These are phyloP conservation scores for Nineta flava DNA, from an alignment of 2,888 invertebrate genomes.

Conservation along the genomic window DNA sequence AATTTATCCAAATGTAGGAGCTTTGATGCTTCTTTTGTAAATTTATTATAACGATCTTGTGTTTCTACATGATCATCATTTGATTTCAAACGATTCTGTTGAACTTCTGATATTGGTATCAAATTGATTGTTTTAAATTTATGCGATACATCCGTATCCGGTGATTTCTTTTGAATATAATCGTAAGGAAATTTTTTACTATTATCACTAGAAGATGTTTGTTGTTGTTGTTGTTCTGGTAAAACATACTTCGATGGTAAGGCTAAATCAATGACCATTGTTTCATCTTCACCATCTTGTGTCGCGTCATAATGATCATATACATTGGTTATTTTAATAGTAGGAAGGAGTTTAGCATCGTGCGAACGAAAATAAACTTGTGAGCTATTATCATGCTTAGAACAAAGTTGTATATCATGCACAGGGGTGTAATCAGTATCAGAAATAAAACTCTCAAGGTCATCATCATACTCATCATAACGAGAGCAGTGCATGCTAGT, in stretches of 20 bases:
- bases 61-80: not conserved
- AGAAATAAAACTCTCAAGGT: constrained; percentile 5
- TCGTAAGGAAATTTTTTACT: constrained; percentile 3
- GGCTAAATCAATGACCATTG: not conserved
- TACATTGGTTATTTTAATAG: not conserved
- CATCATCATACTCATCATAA: constrained; percentile 3
- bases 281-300: constrained; percentile 1
- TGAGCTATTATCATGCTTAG: constrained; percentile 3
- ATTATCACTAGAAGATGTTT: not conserved
- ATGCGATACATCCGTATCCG: not conserved
- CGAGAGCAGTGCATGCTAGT: constrained; percentile 13
- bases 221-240: not conserved
- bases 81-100: not conserved
- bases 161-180: constrained; percentile 2
- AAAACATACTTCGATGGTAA: not conserved
- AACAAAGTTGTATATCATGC: constrained; percentile 2
- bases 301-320: not conserved
- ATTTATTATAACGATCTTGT: not conserved
- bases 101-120: constrained; percentile 3
- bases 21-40: not conserved
- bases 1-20: not conserved
- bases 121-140: constrained; percentile 5
- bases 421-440: constrained; percentile 2
- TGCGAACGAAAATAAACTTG: not conserved
- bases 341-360: constrained; percentile 1